Conservation (phyloP, 1,140 invertebrate species). For the Pollicipes pollicipes region DNA sequence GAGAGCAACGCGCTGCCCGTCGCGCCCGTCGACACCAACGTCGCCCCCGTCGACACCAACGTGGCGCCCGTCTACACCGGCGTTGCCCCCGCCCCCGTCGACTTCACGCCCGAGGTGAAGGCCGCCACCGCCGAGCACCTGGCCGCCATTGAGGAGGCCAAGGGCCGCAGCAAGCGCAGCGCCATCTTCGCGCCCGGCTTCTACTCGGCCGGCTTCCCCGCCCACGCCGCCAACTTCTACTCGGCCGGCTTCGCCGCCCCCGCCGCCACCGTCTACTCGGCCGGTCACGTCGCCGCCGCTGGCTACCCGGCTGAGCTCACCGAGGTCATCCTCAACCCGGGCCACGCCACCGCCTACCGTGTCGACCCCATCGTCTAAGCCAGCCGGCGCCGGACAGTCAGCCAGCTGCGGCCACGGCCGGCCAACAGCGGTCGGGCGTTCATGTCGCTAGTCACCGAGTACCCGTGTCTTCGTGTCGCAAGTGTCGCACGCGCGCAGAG, state of each 20-base stretch:
- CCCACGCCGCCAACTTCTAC: too few relatives aligned
- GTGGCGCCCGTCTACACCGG: slow-evolving; percentile 18
- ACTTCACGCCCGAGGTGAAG: slow-evolving; percentile 9
- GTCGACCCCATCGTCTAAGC: not conserved
- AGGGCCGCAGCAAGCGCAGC: not conserved
- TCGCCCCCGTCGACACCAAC: slow-evolving; percentile 16
- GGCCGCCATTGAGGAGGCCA: slow-evolving; percentile 11
- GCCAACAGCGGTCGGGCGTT: not conserved
- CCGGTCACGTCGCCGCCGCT: too few relatives aligned
- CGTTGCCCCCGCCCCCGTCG: slow-evolving; percentile 8
- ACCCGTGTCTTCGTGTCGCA: too few relatives aligned
- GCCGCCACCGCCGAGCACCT: slow-evolving; percentile 13
- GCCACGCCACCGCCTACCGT: slow-evolving; percentile 28
- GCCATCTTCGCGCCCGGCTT: not conserved
- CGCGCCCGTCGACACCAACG: slow-evolving; percentile 10
- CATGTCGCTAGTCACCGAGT: not conserved
- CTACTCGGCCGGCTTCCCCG: not conserved
- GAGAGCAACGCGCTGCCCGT: slow-evolving; percentile 12
- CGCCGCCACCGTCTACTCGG: slow-evolving; percentile 13
- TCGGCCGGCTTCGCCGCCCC: slow-evolving; percentile 4
- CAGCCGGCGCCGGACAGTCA: too few relatives aligned
- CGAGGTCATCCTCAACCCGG: slow-evolving; percentile 27
- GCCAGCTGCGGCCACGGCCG: too few relatives aligned
- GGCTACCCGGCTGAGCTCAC: slow-evolving; percentile 26
- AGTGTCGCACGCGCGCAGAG: too few relatives aligned